These are phyloP conservation scores for Takifugu ocellatus DNA, from an alignment of 2,797 vertebrate genomes.

Conservation along the genomic window DNA sequence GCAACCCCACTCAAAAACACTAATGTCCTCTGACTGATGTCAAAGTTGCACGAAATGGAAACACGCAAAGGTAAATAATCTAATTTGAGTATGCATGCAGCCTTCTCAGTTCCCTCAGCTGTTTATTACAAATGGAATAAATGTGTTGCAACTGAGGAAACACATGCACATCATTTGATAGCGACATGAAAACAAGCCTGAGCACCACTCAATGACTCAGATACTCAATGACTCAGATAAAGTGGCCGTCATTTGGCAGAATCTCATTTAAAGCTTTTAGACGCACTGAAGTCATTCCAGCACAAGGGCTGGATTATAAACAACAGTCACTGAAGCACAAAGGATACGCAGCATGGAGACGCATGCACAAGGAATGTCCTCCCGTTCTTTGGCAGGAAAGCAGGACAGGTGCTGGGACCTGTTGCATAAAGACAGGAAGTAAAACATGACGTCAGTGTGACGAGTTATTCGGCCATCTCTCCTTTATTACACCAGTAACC, in stretches of 20 bases:
- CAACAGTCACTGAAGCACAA: not conserved
- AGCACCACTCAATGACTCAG: not conserved
- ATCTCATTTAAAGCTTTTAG: not conserved
- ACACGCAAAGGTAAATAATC: too few species aligned
- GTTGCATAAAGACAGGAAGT: slow-evolving; percentile 33
- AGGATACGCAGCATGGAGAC: not conserved
- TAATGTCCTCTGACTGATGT: not conserved
- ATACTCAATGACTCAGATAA: not conserved
- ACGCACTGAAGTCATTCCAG: not conserved
- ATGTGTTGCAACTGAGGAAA: slow-evolving; percentile 4
- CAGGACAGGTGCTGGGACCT: slow-evolving; percentile 24
- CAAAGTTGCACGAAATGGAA: not conserved
- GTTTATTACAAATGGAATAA: not conserved
- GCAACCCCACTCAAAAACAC: too few species aligned
- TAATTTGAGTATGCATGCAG: too few species aligned
- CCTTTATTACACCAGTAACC: not conserved
- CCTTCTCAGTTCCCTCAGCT: slow-evolving; percentile 1
- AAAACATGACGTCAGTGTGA: slow-evolving; percentile 19
- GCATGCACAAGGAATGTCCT: slow-evolving; percentile 21
- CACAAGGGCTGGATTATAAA: not conserved
- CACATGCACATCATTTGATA: slow-evolving; percentile 5
- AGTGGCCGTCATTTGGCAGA: too few species aligned
- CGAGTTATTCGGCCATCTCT: slow-evolving; percentile 9
- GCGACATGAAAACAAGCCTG: not conserved
- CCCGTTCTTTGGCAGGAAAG: slow-evolving; percentile 32